A percentile compares a stretch with the other conserved stretches of the same genome.
phyloP scores from a whole-genome alignment of 2,797 vertebrate genomes.

The Falco columbarius region DNA sequence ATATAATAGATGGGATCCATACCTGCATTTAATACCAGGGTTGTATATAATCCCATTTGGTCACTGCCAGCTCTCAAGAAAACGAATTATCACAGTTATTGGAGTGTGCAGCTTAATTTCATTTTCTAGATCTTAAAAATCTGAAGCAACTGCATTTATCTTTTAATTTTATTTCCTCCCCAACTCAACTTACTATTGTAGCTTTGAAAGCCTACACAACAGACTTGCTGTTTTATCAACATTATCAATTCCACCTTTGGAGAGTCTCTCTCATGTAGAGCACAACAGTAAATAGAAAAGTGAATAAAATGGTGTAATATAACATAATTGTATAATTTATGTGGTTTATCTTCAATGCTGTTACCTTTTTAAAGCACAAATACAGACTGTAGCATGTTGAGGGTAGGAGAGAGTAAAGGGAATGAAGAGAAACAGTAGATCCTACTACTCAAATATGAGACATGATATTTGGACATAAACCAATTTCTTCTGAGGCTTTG shows the following conservation, averaged over 20 bases:
- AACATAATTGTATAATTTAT: background rate
- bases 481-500: conserved; percentile 14
- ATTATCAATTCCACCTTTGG: conserved; percentile 27
- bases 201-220: conserved; percentile 40
- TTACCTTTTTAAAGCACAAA: conserved; percentile 6
- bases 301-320: conserved; percentile 10
- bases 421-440: conserved; percentile 14
- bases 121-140: background rate
- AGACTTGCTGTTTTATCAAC: conserved; percentile 24
- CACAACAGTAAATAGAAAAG: conserved; percentile 20
- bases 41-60: background rate
- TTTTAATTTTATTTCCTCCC: conserved; percentile 31
- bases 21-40: background rate
- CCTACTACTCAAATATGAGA: conserved; percentile 15
- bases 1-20: background rate
- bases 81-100: background rate
- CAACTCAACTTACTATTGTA: background rate
- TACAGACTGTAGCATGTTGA: conserved; percentile 17
- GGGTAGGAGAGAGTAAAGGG: conserved; percentile 8
- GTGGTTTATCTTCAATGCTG: background rate
- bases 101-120: background rate
- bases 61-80: background rate
- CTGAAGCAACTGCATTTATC: background rate
- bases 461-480: conserved; percentile 18
- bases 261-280: background rate